Base-by-base conservation (phyloP, 1,140 invertebrate genomes). In the Cyphomyrmex costatus region DNA sequence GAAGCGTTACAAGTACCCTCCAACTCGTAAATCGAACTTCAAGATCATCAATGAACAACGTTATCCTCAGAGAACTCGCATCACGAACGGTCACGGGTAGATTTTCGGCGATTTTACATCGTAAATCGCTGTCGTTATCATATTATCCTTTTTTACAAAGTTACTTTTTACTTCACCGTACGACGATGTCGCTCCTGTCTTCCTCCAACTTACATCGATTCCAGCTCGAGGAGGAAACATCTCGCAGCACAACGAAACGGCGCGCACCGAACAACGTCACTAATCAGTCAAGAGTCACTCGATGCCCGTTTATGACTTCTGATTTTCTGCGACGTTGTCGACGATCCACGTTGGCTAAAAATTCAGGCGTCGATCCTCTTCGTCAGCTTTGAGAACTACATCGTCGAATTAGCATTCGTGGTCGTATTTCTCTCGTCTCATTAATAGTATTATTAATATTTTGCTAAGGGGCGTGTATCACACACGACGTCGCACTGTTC, bases 231-330 rank as follows among this genome's bases (percentile, higher is more conserved):
- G 10, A 58, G 36, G 42, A 36, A 58, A 84, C 36, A 53, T 84
- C 36, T 53, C 58, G 27, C 71, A n/a, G 77, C 49, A 36, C 74
- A 53, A 49, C 58, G 14, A 53, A 77, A 86, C 56, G 66, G 4
- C 27, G 36, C 51, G 36, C 82, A 88, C 83, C 76, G 36, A 70
- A 53, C 56, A 24, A n/a, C 21, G 73, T 78, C 82, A 78, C 82
- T 78, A 42, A 46, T 65, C 46, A 30, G 30, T 53, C 21, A 63
- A 46, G 16, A 76, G 46, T 66, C 83, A 88, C 83, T 80, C 74
- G 73, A 88, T 76, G 68, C 49, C 66, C 84, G 86, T 88, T 63
- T 61, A 30, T 85, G 42, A 88, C 66, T 73, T 70, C 56, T 46
- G 42, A 33, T 86, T 49, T 19, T 61, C 30, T 24, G 71, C 27